Evolutionary conservation across 1,140 invertebrate genomes (phyloP).

Genomic region (Psix sp.): DNA sequence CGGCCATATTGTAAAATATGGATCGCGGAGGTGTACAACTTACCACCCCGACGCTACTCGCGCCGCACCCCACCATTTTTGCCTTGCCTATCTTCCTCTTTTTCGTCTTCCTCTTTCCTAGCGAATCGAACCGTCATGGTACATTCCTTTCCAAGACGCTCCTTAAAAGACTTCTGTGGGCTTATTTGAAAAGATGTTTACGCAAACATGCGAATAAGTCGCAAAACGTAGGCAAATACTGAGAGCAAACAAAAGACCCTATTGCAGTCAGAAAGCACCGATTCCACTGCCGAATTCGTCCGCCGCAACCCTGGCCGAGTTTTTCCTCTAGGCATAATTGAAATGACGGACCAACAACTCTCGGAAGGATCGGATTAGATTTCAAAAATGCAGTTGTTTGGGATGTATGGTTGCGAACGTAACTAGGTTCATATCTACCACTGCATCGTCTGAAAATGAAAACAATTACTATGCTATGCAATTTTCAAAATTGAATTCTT

Average conservation of each 20-base stretch:
- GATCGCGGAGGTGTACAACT: conserved; percentile 74
- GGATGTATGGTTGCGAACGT: too few species aligned
- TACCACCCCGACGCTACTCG: conserved; percentile 62
- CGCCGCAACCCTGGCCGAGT: conserved; percentile 9
- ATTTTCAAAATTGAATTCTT: too few species aligned
- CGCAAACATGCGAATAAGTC: conserved; percentile 47
- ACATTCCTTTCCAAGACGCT: conserved; percentile 45
- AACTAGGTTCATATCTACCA: too few species aligned
- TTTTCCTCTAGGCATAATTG: conserved; percentile 17
- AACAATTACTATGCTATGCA: too few species aligned
- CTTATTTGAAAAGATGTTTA: conserved; percentile 50
- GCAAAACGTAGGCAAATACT: conserved; percentile 40
- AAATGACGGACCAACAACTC: background rate
- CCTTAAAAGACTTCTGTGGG: conserved; percentile 30
- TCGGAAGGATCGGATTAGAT: too few species aligned
- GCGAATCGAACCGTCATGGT: conserved; percentile 19
- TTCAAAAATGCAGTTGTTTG: too few species aligned
- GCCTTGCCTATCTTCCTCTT: conserved; percentile 29
- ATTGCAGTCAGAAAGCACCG: conserved; percentile 13
- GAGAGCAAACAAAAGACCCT: conserved; percentile 33
- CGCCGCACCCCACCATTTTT: conserved; percentile 34
- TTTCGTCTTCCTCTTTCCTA: conserved; percentile 7
- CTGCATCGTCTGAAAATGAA: too few species aligned
- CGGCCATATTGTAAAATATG: conserved; percentile 77
- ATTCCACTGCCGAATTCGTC: conserved; percentile 39